Percentiles rank a stretch among this genome's conserved stretches.
phyloP scores from a whole-genome alignment of 2,797 vertebrate species.

The Sebastiscus albofasciatus region DNA sequence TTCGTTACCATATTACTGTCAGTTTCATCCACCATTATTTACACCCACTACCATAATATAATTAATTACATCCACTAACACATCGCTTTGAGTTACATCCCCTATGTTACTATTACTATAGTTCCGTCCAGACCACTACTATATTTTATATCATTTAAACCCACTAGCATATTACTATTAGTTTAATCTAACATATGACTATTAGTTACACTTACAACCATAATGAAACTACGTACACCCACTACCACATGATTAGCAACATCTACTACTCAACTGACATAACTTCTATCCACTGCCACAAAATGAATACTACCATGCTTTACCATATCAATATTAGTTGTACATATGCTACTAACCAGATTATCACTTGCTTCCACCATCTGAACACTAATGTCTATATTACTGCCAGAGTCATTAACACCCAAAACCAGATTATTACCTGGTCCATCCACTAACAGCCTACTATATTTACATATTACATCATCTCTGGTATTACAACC shows the following conservation, averaged over 20 bases:
- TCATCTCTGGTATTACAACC: neutral
- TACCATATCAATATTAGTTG: neutral
- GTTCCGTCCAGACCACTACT: neutral
- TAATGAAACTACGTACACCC: neutral
- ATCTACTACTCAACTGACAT: neutral
- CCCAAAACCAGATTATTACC: neutral
- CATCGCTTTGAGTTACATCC: neutral
- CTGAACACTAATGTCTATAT: neutral
- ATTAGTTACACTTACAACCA: neutral
- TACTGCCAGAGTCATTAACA: neutral
- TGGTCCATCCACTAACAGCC: neutral
- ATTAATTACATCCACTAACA: neutral
- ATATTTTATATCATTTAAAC: neutral
- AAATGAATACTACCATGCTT: neutral
- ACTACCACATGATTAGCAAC: neutral
- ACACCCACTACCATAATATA: neutral
- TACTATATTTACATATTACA: neutral
- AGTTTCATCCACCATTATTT: neutral
- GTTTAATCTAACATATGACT: neutral
- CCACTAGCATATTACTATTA: neutral
- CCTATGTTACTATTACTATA: too few species aligned
- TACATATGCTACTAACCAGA: neutral
- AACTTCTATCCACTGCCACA: neutral
- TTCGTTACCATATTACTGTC: too few species aligned
- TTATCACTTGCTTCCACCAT: neutral